A percentile compares a stretch with the other conserved stretches of the same genome.
Conservation (phyloP, 2,113 vertebrate species). For the Otolemur garnettii region DNA sequence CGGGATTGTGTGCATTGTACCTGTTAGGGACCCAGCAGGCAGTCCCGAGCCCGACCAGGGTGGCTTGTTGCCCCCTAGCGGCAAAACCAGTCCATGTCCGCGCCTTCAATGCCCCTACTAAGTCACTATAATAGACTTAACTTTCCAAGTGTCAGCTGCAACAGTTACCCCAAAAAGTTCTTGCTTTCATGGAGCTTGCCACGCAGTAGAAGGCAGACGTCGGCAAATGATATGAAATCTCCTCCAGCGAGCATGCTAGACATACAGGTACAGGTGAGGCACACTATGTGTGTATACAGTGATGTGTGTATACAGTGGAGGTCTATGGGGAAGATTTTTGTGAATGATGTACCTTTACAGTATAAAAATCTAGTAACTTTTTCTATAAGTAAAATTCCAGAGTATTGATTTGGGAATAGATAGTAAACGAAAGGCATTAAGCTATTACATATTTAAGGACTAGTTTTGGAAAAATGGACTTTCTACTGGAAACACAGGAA, state of each 20-base stretch:
- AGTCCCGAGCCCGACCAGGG: background rate
- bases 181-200: background rate
- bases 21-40: background rate
- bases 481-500: background rate
- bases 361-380: background rate
- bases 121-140: background rate
- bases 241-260: background rate
- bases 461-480: background rate
- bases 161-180: too few species aligned
- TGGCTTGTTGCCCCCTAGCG: conserved; percentile 25
- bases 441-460: background rate
- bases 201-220: background rate
- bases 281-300: background rate
- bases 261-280: background rate
- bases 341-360: background rate
- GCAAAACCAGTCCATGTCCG: background rate
- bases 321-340: background rate
- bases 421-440: background rate
- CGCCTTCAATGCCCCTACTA: accelerated
- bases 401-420: background rate
- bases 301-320: too few species aligned
- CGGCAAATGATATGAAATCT: background rate
- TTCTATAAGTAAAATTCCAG: background rate
- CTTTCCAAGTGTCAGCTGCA: background rate
- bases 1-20: too few species aligned